Percentiles rank a stretch among this genome's conserved stretches.
Conservation (phyloP, 2,113 vertebrate genomes). For the Notiomystis cincta region DNA sequence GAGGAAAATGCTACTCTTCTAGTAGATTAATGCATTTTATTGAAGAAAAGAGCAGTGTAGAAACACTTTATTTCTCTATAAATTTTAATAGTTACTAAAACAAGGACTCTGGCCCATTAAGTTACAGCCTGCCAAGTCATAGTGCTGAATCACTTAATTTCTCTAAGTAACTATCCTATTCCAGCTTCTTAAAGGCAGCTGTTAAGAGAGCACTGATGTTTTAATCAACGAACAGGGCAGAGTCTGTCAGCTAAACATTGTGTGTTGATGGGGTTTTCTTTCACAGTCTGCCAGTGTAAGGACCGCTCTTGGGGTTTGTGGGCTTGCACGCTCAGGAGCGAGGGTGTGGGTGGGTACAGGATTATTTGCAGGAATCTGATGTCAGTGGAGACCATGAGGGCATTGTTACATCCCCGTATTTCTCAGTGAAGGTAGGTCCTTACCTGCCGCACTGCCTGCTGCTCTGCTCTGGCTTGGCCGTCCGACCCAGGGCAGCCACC, state of each 20-base stretch:
- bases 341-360: background rate
- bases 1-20: constrained; percentile 14
- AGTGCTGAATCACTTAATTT: constrained; percentile 53
- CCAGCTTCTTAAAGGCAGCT: constrained; percentile 26
- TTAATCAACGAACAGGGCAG: background rate
- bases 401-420: background rate
- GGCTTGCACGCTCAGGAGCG: background rate
- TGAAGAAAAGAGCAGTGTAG: constrained; percentile 45
- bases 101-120: constrained; percentile 46
- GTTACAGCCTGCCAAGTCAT: constrained; percentile 36
- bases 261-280: background rate
- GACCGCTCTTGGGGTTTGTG: background rate
- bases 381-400: background rate
- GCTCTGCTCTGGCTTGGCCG: too few relatives aligned
- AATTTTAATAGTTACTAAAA: constrained; percentile 63
- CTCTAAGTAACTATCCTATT: background rate
- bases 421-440: background rate
- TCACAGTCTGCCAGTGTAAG: background rate
- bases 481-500: too few relatives aligned
- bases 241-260: background rate
- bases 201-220: background rate
- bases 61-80: constrained; percentile 58
- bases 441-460: too few relatives aligned
- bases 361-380: background rate
- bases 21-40: constrained; percentile 51